Percentiles rank a stretch among this genome's conserved stretches.
Conservation (phyloP, 2,888 invertebrate genomes). For the Ochropleura plecta region DNA sequence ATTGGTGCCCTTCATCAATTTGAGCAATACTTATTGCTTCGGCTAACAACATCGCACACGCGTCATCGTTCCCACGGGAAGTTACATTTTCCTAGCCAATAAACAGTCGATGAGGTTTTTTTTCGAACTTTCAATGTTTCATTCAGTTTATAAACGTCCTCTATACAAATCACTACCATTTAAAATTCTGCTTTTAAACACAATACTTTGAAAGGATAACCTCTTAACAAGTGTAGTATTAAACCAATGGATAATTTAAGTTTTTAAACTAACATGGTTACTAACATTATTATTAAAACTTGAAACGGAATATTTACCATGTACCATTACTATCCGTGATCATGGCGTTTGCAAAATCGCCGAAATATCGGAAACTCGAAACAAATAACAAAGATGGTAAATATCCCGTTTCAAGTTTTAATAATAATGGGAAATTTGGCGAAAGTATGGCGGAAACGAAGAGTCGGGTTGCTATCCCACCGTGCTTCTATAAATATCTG, state of each 20-base stretch:
- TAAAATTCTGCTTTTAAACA: background rate
- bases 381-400: too few relatives aligned
- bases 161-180: background rate
- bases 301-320: too few relatives aligned
- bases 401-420: too few relatives aligned
- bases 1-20: too few relatives aligned
- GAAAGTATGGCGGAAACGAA: background rate
- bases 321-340: too few relatives aligned
- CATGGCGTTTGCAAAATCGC: too few relatives aligned
- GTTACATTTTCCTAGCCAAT: constrained; percentile 1
- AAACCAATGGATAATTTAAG: background rate
- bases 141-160: background rate
- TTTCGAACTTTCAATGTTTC: background rate
- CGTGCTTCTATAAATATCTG: constrained; percentile 20
- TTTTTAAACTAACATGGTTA: too few relatives aligned
- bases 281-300: too few relatives aligned
- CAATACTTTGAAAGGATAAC: background rate
- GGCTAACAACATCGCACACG: background rate
- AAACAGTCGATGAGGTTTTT: background rate
- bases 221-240: background rate
- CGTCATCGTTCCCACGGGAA: constrained; percentile 8
- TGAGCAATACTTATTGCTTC: background rate
- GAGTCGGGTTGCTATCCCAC: background rate
- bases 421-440: background rate
- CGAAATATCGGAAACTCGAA: too few relatives aligned